phyloP scores from a whole-genome alignment of 2,888 invertebrate genomes.

The Temnothorax ravouxi region DNA sequence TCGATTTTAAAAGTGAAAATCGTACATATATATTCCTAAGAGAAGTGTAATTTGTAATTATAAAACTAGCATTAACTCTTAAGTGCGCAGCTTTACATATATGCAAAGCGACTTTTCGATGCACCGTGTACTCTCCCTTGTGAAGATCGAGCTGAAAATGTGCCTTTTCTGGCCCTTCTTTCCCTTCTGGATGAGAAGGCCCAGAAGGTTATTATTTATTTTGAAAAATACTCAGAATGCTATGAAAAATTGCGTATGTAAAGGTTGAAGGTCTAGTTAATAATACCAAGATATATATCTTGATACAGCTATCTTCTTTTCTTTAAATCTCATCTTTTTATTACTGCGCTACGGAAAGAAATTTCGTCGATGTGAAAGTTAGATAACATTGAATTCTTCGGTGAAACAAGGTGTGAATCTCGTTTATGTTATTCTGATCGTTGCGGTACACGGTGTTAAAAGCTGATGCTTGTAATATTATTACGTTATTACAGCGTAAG shows the following conservation, averaged over 20 bases:
- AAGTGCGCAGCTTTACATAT: no score
- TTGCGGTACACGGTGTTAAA: slow-evolving; percentile 30
- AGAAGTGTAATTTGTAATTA: neutral
- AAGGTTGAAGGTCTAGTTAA: neutral
- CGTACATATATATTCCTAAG: neutral
- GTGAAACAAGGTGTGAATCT: slow-evolving; percentile 15
- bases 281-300: neutral
- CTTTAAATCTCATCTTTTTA: slow-evolving; percentile 2
- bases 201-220: no score
- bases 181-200: no score
- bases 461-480: slow-evolving; percentile 40
- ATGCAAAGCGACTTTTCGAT: no score
- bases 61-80: neutral
- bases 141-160: no score
- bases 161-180: no score
- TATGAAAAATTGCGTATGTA: no score
- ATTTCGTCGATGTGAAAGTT: slow-evolving; percentile 2
- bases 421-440: slow-evolving; percentile 25
- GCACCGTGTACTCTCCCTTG: no score
- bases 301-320: neutral
- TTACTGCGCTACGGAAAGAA: neutral
- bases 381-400: neutral
- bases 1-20: slow-evolving; percentile 4
- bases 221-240: no score
- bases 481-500: slow-evolving; percentile 29